Evolutionary conservation across 2,888 invertebrate species (phyloP).

Genomic region (Syrphus vitripennis): DNA sequence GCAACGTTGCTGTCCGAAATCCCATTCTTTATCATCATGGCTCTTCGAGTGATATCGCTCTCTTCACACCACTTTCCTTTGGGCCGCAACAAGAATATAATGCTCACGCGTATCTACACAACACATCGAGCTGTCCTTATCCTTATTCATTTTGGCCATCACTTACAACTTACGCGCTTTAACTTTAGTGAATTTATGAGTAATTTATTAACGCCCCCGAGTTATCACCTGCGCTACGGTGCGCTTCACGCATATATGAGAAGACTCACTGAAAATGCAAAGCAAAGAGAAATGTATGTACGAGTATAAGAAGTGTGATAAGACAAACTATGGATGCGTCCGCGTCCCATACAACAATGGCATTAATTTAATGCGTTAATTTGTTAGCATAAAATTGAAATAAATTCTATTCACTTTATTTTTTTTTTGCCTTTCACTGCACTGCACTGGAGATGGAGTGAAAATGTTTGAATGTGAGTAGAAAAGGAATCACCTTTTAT

Average conservation of each 20-base stretch:
- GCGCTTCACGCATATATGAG: constrained; percentile 61
- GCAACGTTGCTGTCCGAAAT: constrained; percentile 45
- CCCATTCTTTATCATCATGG: constrained; percentile 40
- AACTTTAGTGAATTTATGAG: constrained; percentile 69
- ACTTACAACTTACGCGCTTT: constrained; percentile 53
- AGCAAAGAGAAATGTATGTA: no score
- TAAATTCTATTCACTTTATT: constrained; percentile 74
- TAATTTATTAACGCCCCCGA: constrained; percentile 72
- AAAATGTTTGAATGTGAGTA: background rate
- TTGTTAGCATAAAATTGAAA: constrained; percentile 77
- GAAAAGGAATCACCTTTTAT: constrained; percentile 19
- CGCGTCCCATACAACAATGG: constrained; percentile 50
- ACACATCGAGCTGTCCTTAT: constrained; percentile 27
- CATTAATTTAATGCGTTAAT: constrained; percentile 71
- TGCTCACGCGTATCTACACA: constrained; percentile 19
- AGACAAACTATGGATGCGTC: constrained; percentile 40
- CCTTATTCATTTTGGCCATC: constrained; percentile 58
- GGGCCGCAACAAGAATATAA: constrained; percentile 63
- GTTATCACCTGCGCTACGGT: constrained; percentile 64
- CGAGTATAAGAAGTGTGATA: constrained; percentile 19
- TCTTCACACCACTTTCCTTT: constrained; percentile 44
- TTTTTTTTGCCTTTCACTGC: constrained; percentile 47
- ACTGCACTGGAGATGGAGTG: background rate
- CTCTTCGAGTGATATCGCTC: background rate
- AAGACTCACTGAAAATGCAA: constrained; percentile 22